Conservation (phyloP, 2,113 vertebrate genomes). For the Opisthocomus hoazin region DNA sequence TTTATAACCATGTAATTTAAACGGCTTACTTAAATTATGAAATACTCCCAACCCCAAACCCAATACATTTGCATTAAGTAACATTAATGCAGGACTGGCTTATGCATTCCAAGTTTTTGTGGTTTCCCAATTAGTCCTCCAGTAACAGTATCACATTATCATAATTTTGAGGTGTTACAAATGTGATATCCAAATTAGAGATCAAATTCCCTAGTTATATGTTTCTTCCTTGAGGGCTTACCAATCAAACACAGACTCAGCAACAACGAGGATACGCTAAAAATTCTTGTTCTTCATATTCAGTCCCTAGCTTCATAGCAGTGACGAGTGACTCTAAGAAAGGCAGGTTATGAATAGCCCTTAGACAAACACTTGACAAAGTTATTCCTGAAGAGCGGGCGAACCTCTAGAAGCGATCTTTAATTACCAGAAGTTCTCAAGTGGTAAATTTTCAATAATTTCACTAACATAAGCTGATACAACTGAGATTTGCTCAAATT, state of each 20-base stretch:
- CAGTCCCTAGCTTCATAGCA: not conserved
- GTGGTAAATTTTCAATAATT: conserved; percentile 57
- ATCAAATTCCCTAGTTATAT: conserved; percentile 40
- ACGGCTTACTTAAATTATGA: conserved; percentile 11
- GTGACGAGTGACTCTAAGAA: not conserved
- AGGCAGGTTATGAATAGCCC: not conserved
- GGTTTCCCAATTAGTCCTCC: conserved; percentile 62
- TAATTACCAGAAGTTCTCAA: conserved; percentile 56
- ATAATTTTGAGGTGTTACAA: conserved; percentile 53
- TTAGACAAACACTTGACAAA: not conserved
- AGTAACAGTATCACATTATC: conserved; percentile 43
- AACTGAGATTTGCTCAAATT: conserved; percentile 40
- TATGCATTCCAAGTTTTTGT: conserved; percentile 41
- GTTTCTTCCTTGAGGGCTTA: conserved; percentile 53
- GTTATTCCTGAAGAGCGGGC: conserved; percentile 17
- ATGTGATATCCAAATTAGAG: conserved; percentile 52
- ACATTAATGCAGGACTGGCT: conserved; percentile 2
- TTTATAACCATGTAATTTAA: conserved; percentile 45
- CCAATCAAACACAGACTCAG: not conserved
- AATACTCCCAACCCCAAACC: conserved; percentile 26
- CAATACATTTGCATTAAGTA: conserved; percentile 34
- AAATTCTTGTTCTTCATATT: not conserved
- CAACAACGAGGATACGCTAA: not conserved
- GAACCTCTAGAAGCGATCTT: conserved; percentile 20
- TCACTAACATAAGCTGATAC: conserved; percentile 37